phyloP scores from a whole-genome alignment of 2,113 vertebrate species.

The Mionectes macconnelli region DNA sequence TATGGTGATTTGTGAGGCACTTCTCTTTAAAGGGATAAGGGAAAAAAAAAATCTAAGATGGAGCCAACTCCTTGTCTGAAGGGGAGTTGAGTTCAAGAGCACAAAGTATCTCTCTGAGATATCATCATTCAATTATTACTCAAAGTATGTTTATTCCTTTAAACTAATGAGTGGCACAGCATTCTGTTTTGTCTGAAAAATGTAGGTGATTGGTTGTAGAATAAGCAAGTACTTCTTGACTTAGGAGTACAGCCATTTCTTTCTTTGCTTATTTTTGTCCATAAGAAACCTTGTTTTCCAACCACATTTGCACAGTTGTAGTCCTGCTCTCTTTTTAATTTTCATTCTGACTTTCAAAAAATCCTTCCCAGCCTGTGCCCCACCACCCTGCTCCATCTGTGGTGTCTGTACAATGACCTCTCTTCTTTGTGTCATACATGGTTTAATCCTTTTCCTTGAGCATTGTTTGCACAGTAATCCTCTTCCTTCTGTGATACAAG shows the following conservation, averaged over 20 bases:
- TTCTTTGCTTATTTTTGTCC: background rate
- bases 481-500: background rate
- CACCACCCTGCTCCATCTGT: background rate
- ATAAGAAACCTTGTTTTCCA: background rate
- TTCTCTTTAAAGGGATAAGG: background rate
- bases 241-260: background rate
- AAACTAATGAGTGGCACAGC: background rate
- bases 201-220: background rate
- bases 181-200: background rate
- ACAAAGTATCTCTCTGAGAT: background rate
- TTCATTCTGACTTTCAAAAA: background rate
- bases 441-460: background rate
- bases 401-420: background rate
- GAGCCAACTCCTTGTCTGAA: background rate
- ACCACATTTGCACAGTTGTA: background rate
- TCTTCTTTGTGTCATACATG: background rate
- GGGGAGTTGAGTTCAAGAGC: background rate
- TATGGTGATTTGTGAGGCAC: background rate
- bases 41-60: background rate
- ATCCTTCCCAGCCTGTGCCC: background rate
- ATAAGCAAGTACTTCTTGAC: background rate
- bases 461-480: slow-evolving; percentile 9
- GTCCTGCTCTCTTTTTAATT: background rate
- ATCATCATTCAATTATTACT: background rate
- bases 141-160: background rate